These are phyloP conservation scores for Acanthosepion pharaonis DNA, from an alignment of 2,888 invertebrate species.

Conservation along the genomic window DNA sequence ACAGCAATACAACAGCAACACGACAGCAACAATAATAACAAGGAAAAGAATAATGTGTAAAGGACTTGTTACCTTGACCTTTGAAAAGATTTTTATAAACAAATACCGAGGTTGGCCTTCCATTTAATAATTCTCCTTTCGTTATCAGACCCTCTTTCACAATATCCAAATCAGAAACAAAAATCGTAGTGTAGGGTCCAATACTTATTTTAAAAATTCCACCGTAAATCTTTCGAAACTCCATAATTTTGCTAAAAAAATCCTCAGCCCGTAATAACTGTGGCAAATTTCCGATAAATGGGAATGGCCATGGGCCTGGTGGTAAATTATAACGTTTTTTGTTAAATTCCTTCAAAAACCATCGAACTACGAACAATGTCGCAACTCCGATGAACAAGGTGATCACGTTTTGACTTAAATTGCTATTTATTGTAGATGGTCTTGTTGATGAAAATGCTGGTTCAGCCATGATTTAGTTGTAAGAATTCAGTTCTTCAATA, in stretches of 20 bases:
- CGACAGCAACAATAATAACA: too few species aligned
- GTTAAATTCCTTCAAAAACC: background rate
- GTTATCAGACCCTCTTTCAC: background rate
- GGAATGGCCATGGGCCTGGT: conserved; percentile 49
- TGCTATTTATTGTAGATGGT: too few species aligned
- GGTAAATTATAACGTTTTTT: conserved; percentile 40
- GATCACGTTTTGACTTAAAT: background rate
- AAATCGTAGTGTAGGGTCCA: background rate
- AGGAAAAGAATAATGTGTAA: too few species aligned
- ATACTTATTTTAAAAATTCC: background rate
- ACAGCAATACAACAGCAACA: too few species aligned
- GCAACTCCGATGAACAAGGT: background rate
- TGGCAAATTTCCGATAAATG: conserved; percentile 49
- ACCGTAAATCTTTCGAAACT: background rate
- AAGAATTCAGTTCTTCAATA: too few species aligned
- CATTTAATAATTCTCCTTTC: background rate
- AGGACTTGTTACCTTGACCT: background rate
- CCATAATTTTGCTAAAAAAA: background rate
- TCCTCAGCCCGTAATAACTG: conserved; percentile 38
- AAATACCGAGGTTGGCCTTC: background rate
- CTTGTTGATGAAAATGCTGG: too few species aligned
- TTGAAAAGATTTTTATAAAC: background rate
- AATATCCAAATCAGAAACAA: background rate
- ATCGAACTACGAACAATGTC: background rate
- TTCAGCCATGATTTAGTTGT: too few species aligned